Evolutionary conservation across 2,113 vertebrate species (phyloP).

Genomic region (Barnardius zonarius): DNA sequence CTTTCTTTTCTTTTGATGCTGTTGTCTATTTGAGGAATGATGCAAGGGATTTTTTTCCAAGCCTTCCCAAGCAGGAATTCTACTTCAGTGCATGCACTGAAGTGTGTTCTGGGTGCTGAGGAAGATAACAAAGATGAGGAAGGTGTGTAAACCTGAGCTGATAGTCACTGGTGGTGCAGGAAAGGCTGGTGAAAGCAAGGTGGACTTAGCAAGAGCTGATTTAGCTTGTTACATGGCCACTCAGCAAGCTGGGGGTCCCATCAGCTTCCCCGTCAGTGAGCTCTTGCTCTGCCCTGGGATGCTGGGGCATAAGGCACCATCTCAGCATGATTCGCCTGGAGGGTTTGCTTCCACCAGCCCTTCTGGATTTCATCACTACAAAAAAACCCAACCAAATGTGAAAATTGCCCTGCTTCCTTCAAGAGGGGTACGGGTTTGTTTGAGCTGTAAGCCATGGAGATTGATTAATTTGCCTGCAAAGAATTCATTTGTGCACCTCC

Average conservation of each 20-base stretch:
- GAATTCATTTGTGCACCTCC: background rate
- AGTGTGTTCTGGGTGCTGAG: background rate
- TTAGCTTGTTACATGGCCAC: background rate
- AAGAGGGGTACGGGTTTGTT: background rate
- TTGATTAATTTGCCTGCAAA: background rate
- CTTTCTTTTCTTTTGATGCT: background rate
- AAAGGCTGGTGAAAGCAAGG: background rate
- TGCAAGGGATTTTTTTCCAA: background rate
- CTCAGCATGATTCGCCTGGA: background rate
- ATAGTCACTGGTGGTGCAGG: background rate
- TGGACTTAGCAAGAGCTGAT: background rate
- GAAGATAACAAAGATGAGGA: background rate
- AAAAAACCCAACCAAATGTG: background rate
- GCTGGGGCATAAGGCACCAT: background rate
- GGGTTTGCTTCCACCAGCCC: rapidly evolving
- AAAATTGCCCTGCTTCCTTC: background rate
- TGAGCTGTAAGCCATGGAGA: background rate
- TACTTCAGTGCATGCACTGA: background rate
- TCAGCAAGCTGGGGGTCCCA: background rate
- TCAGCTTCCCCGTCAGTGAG: background rate
- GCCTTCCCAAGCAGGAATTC: background rate
- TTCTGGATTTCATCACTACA: background rate
- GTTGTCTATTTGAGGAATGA: background rate
- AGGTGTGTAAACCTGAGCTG: background rate
- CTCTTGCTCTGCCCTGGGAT: background rate